phyloP scores from a whole-genome alignment of 2,113 vertebrate species.

The Cnemophilus loriae region DNA sequence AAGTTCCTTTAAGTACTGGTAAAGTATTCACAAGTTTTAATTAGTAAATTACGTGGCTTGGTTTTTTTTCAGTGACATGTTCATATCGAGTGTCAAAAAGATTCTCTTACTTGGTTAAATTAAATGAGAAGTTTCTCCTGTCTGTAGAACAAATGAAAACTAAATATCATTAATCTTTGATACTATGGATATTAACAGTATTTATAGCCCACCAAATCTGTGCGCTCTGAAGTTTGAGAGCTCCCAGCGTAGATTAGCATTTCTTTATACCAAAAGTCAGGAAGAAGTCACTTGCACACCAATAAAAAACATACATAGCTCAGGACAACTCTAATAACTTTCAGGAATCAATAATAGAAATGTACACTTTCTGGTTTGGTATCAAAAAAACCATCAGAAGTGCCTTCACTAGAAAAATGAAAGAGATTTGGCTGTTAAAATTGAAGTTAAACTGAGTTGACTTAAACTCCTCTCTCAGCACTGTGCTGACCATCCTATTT shows the following conservation, averaged over 20 bases:
- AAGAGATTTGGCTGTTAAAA: not conserved
- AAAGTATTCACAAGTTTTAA: not conserved
- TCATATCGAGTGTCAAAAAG: not conserved
- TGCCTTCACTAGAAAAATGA: not conserved
- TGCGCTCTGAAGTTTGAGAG: not conserved
- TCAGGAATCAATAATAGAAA: not conserved
- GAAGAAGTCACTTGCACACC: not conserved
- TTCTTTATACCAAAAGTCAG: not conserved
- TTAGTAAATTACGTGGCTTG: not conserved
- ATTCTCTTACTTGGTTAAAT: not conserved
- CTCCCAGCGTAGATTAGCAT: not conserved
- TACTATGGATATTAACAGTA: not conserved
- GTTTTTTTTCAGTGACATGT: not conserved
- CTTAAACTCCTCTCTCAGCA: not conserved
- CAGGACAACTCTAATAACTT: not conserved
- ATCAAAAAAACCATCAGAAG: not conserved
- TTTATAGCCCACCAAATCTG: not conserved
- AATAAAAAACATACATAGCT: not conserved
- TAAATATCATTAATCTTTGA: not conserved
- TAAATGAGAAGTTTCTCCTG: not conserved
- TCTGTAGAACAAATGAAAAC: not conserved
- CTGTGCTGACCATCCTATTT: not conserved
- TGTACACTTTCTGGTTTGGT: not conserved
- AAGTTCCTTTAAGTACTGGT: not conserved
- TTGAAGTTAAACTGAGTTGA: not conserved